These are phyloP conservation scores for Galaxias olidus DNA, from an alignment of 2,797 vertebrate genomes.

Conservation along the genomic window DNA sequence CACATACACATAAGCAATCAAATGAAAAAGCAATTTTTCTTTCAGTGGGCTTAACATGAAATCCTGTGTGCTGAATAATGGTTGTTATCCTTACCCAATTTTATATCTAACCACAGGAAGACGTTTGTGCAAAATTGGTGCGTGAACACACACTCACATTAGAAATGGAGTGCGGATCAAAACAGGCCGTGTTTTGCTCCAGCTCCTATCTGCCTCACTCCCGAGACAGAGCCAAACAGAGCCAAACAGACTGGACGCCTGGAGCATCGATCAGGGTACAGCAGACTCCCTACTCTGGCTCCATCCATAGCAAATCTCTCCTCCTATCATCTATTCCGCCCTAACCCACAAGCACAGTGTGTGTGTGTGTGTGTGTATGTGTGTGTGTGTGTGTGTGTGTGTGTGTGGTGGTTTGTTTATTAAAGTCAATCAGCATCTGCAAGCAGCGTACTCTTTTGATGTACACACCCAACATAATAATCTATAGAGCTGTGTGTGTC, in stretches of 20 bases:
- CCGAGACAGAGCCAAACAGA: neutral
- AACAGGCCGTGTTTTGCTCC: neutral
- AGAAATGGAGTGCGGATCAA: no score
- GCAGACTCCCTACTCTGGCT: neutral
- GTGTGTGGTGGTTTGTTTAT: neutral
- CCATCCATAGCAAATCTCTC: neutral
- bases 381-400: no score
- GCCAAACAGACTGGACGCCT: constrained; percentile 3
- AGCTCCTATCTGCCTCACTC: neutral
- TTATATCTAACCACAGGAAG: no score
- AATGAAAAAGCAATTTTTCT: neutral
- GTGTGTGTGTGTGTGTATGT: no score
- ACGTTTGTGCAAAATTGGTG: no score
- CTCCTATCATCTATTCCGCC: neutral
- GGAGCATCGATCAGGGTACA: neutral
- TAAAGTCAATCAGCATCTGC: neutral
- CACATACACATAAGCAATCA: no score
- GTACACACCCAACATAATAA: neutral
- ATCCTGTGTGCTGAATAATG: no score
- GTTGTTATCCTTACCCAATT: no score
- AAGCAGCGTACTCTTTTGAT: neutral
- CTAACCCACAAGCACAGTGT: neutral
- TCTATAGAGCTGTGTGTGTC: no score
- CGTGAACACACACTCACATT: no score
- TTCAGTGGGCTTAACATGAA: no score